Evolutionary conservation across 2,888 invertebrate genomes (phyloP).

Genomic region (Physocephala rufipes): DNA sequence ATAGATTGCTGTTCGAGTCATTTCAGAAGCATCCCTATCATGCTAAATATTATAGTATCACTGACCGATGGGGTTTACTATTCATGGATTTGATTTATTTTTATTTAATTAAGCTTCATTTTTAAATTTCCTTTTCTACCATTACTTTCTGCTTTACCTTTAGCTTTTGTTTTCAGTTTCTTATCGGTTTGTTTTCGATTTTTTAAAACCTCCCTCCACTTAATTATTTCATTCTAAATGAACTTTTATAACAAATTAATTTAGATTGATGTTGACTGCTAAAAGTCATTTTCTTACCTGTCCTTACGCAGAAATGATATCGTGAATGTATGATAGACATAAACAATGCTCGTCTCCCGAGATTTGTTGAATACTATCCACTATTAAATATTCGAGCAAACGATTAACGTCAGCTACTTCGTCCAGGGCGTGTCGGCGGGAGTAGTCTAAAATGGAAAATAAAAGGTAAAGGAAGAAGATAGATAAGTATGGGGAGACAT

Average conservation of each 20-base stretch:
- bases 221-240: not conserved
- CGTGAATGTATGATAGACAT: constrained; percentile 84
- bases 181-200: not conserved
- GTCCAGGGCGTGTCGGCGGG: constrained; percentile 86
- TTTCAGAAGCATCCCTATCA: not conserved
- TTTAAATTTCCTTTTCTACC: not conserved
- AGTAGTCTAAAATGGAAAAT: constrained; percentile 72
- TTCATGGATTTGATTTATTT: not conserved
- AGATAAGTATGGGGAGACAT: not conserved
- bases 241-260: constrained; percentile 46
- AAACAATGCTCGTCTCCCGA: constrained; percentile 74
- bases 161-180: not conserved
- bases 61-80: not conserved
- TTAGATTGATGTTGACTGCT: constrained; percentile 41
- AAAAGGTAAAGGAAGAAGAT: not conserved
- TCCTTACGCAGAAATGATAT: constrained; percentile 88
- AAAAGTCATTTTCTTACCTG: constrained; percentile 65
- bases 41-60: not conserved
- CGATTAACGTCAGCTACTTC: constrained; percentile 90
- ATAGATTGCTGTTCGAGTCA: not conserved
- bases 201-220: no score
- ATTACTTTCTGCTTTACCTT: not conserved
- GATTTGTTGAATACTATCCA: constrained; percentile 71
- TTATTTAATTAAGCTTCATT: not conserved
- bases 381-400: constrained; percentile 84